Conservation (phyloP, 2,113 vertebrate genomes). For the Jacana jacana region DNA sequence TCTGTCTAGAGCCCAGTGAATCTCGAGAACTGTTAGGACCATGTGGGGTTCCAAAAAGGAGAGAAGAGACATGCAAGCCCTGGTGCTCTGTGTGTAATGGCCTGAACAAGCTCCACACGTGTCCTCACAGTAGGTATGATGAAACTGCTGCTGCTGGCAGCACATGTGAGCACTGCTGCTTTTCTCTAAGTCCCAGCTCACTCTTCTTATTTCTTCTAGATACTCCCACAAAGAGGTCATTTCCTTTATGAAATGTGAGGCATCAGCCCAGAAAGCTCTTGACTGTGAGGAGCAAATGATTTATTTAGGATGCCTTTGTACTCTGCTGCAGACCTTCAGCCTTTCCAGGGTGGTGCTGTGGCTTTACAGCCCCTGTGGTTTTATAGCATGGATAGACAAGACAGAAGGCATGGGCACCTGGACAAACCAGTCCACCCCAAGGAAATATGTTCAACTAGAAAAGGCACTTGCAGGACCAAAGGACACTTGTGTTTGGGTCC, state of each 20-base stretch:
- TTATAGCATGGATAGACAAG: not conserved
- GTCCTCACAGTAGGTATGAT: not conserved
- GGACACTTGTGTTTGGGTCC: not conserved
- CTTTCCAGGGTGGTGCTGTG: not conserved
- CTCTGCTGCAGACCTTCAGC: not conserved
- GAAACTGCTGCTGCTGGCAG: not conserved
- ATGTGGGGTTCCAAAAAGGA: not conserved
- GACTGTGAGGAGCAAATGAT: not conserved
- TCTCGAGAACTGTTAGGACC: not conserved
- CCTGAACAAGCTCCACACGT: fast-evolving
- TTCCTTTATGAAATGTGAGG: not conserved
- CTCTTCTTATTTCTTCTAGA: not conserved
- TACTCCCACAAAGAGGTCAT: not conserved
- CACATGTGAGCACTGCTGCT: fast-evolving
- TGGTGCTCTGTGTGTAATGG: fast-evolving
- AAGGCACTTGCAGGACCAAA: not conserved
- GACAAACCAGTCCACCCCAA: not conserved
- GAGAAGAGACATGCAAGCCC: not conserved
- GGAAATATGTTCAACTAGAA: not conserved
- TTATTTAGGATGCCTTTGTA: not conserved
- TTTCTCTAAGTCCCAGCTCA: not conserved
- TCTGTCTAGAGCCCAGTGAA: not conserved
- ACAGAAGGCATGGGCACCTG: not conserved
- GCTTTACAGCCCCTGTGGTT: not conserved
- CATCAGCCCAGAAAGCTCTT: not conserved